Conservation (phyloP, 2,113 vertebrate genomes). For the Papio anubis region DNA sequence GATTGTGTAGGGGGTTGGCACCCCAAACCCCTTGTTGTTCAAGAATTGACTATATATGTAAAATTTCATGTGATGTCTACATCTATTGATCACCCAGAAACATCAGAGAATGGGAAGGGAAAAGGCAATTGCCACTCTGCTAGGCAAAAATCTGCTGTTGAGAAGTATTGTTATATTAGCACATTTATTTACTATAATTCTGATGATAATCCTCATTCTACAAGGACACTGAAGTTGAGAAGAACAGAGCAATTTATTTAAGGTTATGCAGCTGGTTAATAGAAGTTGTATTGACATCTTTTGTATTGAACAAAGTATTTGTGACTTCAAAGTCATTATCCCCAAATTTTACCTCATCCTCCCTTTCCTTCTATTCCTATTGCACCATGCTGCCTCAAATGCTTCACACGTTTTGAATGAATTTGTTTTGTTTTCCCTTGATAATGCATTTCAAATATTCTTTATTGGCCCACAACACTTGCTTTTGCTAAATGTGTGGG, state of each 20-base stretch:
- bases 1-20: too few species aligned
- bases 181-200: neutral
- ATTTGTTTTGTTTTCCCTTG: neutral
- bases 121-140: neutral
- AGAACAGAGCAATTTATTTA: neutral
- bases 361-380: fast-evolving
- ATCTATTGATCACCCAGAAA: neutral
- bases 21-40: neutral
- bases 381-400: neutral
- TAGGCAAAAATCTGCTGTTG: neutral
- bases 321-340: neutral
- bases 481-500: neutral
- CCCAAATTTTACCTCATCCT: neutral
- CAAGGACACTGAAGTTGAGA: neutral
- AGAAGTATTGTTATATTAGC: neutral
- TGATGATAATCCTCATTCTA: neutral
- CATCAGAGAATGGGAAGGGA: neutral
- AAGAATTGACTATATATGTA: neutral
- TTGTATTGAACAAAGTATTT: neutral
- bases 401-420: neutral
- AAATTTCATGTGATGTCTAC: neutral
- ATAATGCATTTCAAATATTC: neutral
- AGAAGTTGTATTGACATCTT: too few species aligned
- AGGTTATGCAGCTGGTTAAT: neutral
- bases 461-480: neutral